Conservation (phyloP, 1,140 invertebrate species). For the Neodiprion pinetum region DNA sequence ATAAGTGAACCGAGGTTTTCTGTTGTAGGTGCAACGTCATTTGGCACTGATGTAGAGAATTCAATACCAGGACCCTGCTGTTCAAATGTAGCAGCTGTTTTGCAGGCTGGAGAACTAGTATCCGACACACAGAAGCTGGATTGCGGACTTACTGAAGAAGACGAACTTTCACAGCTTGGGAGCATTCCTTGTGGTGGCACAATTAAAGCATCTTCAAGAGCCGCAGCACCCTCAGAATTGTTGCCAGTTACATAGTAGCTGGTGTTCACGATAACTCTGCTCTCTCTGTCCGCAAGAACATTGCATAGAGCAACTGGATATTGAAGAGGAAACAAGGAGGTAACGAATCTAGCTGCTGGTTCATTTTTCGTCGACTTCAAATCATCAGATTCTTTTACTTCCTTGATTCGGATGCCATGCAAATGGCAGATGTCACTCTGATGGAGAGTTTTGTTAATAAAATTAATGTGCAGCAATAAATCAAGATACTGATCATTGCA, state of each 20-base stretch:
- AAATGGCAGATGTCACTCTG: conserved; percentile 64
- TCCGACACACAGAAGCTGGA: background rate
- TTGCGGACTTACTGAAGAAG: background rate
- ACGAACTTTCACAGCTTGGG: background rate
- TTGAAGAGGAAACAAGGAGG: conserved; percentile 68
- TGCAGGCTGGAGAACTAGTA: background rate
- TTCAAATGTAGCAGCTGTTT: background rate
- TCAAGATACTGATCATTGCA: conserved; percentile 67
- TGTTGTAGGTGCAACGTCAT: conserved; percentile 16
- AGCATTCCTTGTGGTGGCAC: conserved; percentile 11
- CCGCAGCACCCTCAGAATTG: conserved; percentile 22
- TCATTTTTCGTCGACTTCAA: conserved; percentile 51
- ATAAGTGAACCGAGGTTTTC: conserved; percentile 45
- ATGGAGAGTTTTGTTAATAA: conserved; percentile 64
- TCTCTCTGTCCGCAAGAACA: conserved; percentile 69
- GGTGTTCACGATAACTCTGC: conserved; percentile 72
- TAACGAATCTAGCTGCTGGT: conserved; percentile 56
- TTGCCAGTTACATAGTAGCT: conserved; percentile 48
- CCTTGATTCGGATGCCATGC: conserved; percentile 67
- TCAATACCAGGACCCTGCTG: background rate
- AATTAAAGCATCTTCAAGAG: background rate
- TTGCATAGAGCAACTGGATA: conserved; percentile 82
- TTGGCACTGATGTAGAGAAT: background rate
- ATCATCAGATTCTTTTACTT: conserved; percentile 59
- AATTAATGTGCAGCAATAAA: conserved; percentile 62